phyloP scores from a whole-genome alignment of 2,113 vertebrate species.

The zebrafish (Danio rerio) region DNA sequence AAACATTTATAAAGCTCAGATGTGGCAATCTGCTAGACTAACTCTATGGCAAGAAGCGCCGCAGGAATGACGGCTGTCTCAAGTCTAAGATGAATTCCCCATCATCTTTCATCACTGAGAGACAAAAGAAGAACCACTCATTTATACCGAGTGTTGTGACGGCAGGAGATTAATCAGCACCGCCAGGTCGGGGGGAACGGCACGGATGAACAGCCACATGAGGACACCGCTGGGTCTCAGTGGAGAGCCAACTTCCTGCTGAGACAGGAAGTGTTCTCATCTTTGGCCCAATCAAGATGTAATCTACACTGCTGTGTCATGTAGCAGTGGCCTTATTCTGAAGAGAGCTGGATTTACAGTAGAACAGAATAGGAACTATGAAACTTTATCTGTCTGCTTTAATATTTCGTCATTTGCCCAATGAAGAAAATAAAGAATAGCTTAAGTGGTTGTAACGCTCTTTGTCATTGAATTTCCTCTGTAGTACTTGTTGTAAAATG shows the following conservation, averaged over 20 bases:
- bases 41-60: background rate
- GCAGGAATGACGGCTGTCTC: conserved; percentile 19
- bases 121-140: conserved; percentile 36
- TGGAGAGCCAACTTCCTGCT: conserved; percentile 39
- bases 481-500: background rate
- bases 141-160: conserved; percentile 28
- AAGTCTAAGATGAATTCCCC: conserved; percentile 21
- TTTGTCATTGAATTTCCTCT: background rate
- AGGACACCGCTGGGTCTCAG: conserved; percentile 33
- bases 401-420: too few relatives aligned
- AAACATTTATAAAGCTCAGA: background rate
- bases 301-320: conserved; percentile 35
- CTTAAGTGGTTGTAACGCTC: background rate
- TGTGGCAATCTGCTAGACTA: background rate
- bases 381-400: background rate
- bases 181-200: conserved; percentile 15
- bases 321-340: conserved; percentile 9
- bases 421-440: background rate
- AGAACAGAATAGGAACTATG: background rate
- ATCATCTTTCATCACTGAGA: conserved; percentile 49
- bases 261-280: conserved; percentile 54
- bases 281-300: conserved; percentile 43
- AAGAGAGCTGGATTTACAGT: background rate
- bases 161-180: conserved; percentile 47
- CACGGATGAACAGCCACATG: conserved; percentile 38